Conservation (phyloP, 1,140 invertebrate genomes). For the Plectus sambesii region DNA sequence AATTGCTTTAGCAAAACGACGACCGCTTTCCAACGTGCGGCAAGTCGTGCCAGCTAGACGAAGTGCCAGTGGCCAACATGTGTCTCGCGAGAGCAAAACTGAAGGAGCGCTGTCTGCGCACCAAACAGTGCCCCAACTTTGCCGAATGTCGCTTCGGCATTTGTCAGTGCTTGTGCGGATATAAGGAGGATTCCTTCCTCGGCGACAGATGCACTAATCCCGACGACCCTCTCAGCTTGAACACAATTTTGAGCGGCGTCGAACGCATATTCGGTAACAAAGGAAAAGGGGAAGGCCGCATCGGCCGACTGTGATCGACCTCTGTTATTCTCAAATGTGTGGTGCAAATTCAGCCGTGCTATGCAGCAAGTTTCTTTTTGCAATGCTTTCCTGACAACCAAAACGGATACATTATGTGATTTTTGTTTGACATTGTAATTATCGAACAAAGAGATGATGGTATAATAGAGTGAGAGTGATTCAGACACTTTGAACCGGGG, state of each 20-base stretch:
- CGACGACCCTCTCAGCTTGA: conserved; percentile 33
- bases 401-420: background rate
- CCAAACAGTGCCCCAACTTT: conserved; percentile 35
- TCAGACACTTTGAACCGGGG: conserved; percentile 65
- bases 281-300: background rate
- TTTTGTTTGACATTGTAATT: background rate
- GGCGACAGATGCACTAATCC: conserved; percentile 34
- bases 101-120: conserved; percentile 30
- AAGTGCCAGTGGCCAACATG: conserved; percentile 35
- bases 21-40: conserved; percentile 43
- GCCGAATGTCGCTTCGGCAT: conserved; percentile 43
- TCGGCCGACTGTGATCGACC: conserved; percentile 5
- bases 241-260: conserved; percentile 29
- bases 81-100: conserved; percentile 33
- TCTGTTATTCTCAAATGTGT: background rate
- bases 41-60: conserved; percentile 31
- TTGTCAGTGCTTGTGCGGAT: conserved; percentile 42
- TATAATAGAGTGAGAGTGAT: conserved; percentile 1
- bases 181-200: conserved; percentile 31
- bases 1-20: conserved; percentile 41
- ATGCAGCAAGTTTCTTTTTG: background rate
- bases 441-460: background rate
- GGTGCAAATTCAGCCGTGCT: background rate
- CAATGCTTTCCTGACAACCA: too few relatives aligned
- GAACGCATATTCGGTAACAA: conserved; percentile 29